Evolutionary conservation across 2,797 vertebrate genomes (phyloP), one percentile per base, ranked within the genome.

Genomic region (Petrocephalus sullivani): DNA sequence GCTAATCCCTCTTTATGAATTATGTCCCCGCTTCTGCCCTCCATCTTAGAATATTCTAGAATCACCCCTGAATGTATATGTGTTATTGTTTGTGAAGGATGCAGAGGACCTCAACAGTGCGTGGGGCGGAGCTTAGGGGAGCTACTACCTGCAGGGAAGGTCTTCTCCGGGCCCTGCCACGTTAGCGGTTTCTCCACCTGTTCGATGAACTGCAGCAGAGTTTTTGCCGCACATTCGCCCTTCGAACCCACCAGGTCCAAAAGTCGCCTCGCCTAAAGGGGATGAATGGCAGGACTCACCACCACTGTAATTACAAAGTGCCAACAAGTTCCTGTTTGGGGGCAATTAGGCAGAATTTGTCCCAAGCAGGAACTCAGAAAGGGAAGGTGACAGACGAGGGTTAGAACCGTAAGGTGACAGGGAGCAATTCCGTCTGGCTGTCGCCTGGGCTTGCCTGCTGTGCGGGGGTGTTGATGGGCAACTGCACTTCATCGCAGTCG

Each of bases 161-260:
- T 91, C 90, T 4, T 49, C 2, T 92, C 91, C 87, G 90, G 88
- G 33, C 64, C 89, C 6, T 16, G 9, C 9, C 2, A 19, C 1
- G 88, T 90, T 81, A 60, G 88, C 54, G 60, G 86, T 75, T 89
- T 88, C 23, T 93, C 91, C 37, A 91, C 88, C 75, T 94, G 91
- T 57, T 95, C 81, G 88, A 95, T 87, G 86, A 92, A 94, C 58
- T 92, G 91, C 0, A 97, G 92, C 8, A 97, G 89, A 81, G 94
- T 90, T 41, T 91, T 83, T 7, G 96, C 96, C 6, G 96, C 92
- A 49, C 92, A 91, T 53, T 97, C 96, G 0, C 94, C 95, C 93
- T 96, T 97, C 75, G 94, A 93, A 12, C 91, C 89, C 46, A 96
- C 95, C 10, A 95, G 95, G 90, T 97, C 96, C 0, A 98, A 95